Conservation (phyloP, 1,140 invertebrate species). For the Meloidogyne exigua region DNA sequence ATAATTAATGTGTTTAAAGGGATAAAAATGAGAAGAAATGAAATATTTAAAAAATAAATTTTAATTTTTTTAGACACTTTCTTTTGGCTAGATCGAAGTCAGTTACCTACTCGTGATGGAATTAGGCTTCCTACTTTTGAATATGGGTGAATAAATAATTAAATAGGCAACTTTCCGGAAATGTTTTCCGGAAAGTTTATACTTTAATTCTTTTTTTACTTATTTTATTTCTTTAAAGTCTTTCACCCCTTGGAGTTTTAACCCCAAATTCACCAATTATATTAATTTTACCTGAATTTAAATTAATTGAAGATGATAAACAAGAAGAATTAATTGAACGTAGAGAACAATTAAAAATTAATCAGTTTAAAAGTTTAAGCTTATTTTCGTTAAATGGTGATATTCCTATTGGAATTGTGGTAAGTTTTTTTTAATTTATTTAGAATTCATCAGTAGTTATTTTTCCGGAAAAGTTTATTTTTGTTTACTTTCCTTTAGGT, state of each 20-base stretch:
- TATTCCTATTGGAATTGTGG: slow-evolving; percentile 11
- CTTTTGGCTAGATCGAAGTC: slow-evolving; percentile 60
- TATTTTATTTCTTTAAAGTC: slow-evolving; percentile 37
- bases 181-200: neutral
- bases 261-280: slow-evolving; percentile 52
- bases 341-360: slow-evolving; percentile 17
- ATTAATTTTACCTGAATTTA: slow-evolving; percentile 46
- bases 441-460: neutral
- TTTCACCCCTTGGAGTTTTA: slow-evolving; percentile 50
- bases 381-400: slow-evolving; percentile 45
- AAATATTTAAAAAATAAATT: neutral
- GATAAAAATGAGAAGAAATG: neutral
- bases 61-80: slow-evolving; percentile 55
- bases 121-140: slow-evolving; percentile 61
- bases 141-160: slow-evolving; percentile 47
- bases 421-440: neutral
- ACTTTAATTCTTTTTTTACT: neutral
- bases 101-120: slow-evolving; percentile 54
- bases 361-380: slow-evolving; percentile 52
- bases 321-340: slow-evolving; percentile 23
- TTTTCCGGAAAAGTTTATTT: neutral
- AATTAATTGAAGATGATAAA: slow-evolving; percentile 18
- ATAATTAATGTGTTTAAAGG: neutral
- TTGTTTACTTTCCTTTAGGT: too few relatives aligned
- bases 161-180: neutral